Base-by-base conservation (phyloP, 2,113 vertebrate genomes). In the Hiodon tergisus region DNA sequence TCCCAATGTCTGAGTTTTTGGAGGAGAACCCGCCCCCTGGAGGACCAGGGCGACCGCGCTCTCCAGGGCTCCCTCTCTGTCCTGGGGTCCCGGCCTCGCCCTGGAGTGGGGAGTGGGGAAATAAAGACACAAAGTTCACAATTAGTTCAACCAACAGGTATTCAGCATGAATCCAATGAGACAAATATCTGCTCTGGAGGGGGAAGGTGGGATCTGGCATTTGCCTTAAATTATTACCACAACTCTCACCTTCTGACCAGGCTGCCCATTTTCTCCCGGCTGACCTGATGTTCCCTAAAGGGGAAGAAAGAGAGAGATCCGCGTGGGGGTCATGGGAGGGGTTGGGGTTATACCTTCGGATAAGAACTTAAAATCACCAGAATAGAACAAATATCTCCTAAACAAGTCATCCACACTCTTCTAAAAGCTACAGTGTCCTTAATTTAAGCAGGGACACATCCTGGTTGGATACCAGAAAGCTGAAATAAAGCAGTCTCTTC, bases 31-130 rank as follows among this genome's bases (percentile, higher is more conserved):
- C 87, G 57, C 85, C 94, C 0, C 94, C 95, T 0, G 95, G 94
- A 74, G 83, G 91, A 0, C 97, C 97, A 0, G 96, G 93, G 80
- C 95, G 87, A n/a, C 97, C 97, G 75, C 95, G 92, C 81, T 96
- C 95, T 13, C 95, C 95, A 0, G 93, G 84, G 57, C 92, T 63
- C 0, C 96, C 96, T 62, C 88, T 89, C 78, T 92, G 91, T 0
- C 97, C 97, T 0, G 82, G 53, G 7, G 88, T 50, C 5, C 97
- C 97, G 0, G 88, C 74, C 14, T 99, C 97, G 4, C 97, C 97
- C 97, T 99, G 65, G 11, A 54, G 52, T 31, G 31, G 31, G 31
- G 31, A 31, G 31, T 31, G 31, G 31, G 31, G 31, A 31, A 31
- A 48, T 3, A 66, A 47, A 8, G 6, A 11, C 6, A 76, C 6